These are phyloP conservation scores for Rhineura floridana DNA, from an alignment of 2,113 vertebrate species.

Conservation along the genomic window DNA sequence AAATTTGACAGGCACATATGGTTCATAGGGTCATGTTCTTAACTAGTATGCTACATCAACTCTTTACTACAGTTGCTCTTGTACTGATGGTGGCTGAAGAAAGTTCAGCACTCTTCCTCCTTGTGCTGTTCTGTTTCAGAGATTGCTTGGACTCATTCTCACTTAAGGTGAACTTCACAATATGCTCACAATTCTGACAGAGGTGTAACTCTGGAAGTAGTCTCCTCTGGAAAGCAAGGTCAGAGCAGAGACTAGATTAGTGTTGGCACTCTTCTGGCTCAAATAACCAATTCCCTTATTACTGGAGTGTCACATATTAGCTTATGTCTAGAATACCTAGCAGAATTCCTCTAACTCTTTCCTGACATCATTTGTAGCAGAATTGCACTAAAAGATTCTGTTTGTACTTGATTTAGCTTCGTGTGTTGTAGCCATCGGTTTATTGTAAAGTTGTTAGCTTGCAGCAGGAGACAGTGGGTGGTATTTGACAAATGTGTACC, in stretches of 20 bases:
- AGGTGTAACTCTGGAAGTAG: not conserved
- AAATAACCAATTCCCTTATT: not conserved
- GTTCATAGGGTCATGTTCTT: not conserved
- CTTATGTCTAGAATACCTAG: not conserved
- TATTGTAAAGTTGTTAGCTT: too few relatives aligned
- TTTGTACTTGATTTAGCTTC: too few relatives aligned
- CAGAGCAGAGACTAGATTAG: not conserved
- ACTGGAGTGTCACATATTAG: not conserved
- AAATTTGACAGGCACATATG: not conserved
- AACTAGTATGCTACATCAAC: too few relatives aligned
- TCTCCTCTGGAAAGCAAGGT: not conserved
- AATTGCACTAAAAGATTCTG: too few relatives aligned
- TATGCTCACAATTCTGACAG: not conserved
- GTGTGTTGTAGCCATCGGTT: too few relatives aligned
- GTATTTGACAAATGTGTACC: too few relatives aligned
- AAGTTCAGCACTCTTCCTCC: not conserved
- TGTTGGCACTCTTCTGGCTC: not conserved
- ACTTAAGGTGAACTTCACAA: not conserved
- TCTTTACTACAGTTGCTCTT: not conserved
- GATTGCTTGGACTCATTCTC: not conserved
- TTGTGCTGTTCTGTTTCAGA: not conserved
- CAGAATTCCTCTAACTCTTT: too few relatives aligned
- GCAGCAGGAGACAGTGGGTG: too few relatives aligned
- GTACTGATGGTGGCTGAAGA: not conserved
- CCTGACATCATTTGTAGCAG: too few relatives aligned